Conservation (phyloP, 2,113 vertebrate genomes). For the Cynopterus brachyotis region DNA sequence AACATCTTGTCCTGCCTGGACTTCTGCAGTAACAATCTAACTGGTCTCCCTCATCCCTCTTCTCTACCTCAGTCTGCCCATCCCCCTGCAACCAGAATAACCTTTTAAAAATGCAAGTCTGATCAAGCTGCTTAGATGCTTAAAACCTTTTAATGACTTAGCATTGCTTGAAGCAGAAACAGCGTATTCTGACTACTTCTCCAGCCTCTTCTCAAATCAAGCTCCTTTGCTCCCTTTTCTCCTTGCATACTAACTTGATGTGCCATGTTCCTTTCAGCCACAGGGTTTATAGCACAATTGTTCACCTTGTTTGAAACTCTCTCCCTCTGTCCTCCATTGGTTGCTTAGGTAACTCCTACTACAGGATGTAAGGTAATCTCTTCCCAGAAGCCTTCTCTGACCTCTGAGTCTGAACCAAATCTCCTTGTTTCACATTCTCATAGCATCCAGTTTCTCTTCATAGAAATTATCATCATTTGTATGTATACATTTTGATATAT, state of each 20-base stretch:
- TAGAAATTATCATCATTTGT: not conserved
- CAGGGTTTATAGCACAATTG: not conserved
- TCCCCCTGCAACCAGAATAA: not conserved
- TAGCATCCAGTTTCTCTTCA: not conserved
- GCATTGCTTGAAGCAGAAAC: not conserved
- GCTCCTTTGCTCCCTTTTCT: not conserved
- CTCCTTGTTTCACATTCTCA: not conserved
- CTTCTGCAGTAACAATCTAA: too few species aligned
- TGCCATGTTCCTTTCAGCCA: not conserved
- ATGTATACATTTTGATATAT: not conserved
- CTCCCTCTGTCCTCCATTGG: not conserved
- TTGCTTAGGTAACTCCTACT: not conserved
- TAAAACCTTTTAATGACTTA: not conserved
- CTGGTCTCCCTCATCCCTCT: not conserved
- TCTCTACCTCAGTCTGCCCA: not conserved
- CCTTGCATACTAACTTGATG: not conserved
- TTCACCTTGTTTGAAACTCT: not conserved
- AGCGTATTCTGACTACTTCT: not conserved
- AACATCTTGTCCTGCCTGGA: not conserved
- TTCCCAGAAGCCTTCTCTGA: not conserved
- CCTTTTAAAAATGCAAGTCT: not conserved
- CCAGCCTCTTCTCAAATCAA: not conserved
- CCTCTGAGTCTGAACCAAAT: not conserved
- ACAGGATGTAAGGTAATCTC: not conserved
- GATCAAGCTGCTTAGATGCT: not conserved